Percentiles rank a stretch among this genome's conserved stretches.
phyloP scores from a whole-genome alignment of 2,888 invertebrate species.

The Ophion slaviceki region DNA sequence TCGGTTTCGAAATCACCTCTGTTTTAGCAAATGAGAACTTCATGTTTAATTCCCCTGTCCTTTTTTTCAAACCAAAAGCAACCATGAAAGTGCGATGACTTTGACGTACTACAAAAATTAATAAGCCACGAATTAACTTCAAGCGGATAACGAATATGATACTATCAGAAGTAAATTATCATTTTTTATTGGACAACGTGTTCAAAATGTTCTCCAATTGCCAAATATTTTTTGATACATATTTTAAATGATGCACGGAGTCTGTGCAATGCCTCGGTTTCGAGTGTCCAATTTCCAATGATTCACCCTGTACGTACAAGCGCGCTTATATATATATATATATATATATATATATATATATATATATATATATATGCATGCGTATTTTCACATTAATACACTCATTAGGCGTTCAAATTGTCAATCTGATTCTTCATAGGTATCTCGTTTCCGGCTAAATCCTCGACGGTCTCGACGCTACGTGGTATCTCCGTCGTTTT shows the following conservation, averaged over 20 bases:
- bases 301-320: neutral
- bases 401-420: constrained; percentile 74
- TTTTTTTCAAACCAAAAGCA: no score
- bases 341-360: neutral
- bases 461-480: constrained; percentile 80
- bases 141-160: no score
- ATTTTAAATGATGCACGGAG: neutral
- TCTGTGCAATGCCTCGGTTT: neutral
- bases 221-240: neutral
- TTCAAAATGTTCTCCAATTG: neutral
- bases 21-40: no score
- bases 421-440: constrained; percentile 71
- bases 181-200: neutral
- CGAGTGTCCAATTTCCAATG: neutral
- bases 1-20: no score
- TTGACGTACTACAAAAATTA: no score
- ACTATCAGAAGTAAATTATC: no score
- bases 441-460: constrained; percentile 81
- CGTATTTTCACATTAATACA: neutral
- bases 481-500: constrained; percentile 69
- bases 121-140: no score
- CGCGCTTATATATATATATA: neutral
- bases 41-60: no score
- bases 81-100: no score
- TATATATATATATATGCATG: no score